Conservation (phyloP, 2,888 invertebrate genomes). For the Calliopum simillimum region DNA sequence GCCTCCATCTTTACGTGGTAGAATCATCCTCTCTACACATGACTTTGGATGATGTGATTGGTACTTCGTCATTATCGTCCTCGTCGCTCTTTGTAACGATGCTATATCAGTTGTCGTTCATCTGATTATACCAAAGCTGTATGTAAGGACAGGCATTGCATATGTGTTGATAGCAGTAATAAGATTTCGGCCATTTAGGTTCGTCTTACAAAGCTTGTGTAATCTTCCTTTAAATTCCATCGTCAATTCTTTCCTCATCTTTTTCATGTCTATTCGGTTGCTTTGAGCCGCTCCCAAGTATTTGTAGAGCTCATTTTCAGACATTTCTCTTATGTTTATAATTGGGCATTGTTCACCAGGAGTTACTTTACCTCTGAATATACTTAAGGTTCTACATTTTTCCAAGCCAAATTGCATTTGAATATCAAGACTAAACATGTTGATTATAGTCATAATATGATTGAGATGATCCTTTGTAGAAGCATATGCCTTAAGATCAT, state of each 20-base stretch:
- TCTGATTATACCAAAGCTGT: slow-evolving; percentile 30
- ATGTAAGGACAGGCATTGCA: slow-evolving; percentile 29
- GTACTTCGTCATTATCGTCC: slow-evolving; percentile 27
- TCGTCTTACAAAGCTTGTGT: slow-evolving; percentile 29
- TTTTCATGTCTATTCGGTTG: slow-evolving; percentile 27
- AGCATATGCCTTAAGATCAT: slow-evolving; percentile 36
- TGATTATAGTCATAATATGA: slow-evolving; percentile 22
- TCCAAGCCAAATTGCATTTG: slow-evolving; percentile 38
- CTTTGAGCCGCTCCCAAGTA: slow-evolving; percentile 25
- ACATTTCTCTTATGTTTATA: slow-evolving; percentile 3
- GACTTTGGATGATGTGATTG: slow-evolving; percentile 33
- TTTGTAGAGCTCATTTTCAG: slow-evolving; percentile 30
- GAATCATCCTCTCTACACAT: slow-evolving; percentile 32
- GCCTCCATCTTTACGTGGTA: slow-evolving; percentile 25
- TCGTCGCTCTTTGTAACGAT: slow-evolving; percentile 25
- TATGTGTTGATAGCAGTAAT: slow-evolving; percentile 35
- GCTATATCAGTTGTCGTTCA: slow-evolving; percentile 35
- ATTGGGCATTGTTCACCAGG: background rate
- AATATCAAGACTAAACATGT: slow-evolving; percentile 35
- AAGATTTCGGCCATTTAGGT: slow-evolving; percentile 23
- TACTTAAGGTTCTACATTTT: slow-evolving; percentile 32
- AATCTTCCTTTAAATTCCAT: slow-evolving; percentile 33
- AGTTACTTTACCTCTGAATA: slow-evolving; percentile 29
- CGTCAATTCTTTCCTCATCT: slow-evolving; percentile 21
- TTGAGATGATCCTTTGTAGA: slow-evolving; percentile 25